Percentiles rank a stretch among this genome's conserved stretches.
Evolutionary conservation across 2,797 vertebrate species (phyloP).

Genomic region (Tauraco hartlaubi): DNA sequence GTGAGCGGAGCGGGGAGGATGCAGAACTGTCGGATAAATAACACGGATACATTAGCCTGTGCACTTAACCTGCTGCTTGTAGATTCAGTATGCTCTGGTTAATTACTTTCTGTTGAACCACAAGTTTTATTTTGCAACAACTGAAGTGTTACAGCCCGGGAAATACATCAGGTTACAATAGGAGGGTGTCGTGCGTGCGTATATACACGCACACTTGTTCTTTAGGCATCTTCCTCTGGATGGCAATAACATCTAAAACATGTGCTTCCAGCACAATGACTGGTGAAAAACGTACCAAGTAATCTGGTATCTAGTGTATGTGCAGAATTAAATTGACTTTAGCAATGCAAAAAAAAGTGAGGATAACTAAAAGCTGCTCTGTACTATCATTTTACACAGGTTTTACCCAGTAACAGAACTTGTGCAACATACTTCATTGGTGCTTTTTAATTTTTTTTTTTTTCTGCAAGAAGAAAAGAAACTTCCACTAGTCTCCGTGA

Average conservation of each 20-base stretch:
- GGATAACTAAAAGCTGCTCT: neutral
- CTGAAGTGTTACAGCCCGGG: neutral
- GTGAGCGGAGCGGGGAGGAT: neutral
- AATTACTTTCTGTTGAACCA: neutral
- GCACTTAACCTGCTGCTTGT: neutral
- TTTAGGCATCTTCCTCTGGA: slow-evolving; percentile 11
- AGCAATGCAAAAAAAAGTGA: neutral
- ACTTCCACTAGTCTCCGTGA: neutral
- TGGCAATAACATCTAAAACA: slow-evolving; percentile 30
- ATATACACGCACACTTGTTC: accelerated
- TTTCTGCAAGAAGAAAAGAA: neutral
- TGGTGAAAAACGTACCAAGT: neutral
- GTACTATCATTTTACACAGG: neutral
- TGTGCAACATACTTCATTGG: accelerated
- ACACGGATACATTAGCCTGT: neutral
- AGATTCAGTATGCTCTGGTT: neutral
- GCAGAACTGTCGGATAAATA: neutral
- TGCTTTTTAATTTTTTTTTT: neutral
- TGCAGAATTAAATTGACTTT: neutral
- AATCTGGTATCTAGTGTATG: neutral
- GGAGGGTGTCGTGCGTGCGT: neutral
- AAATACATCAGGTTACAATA: neutral
- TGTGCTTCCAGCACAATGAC: neutral
- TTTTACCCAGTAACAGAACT: neutral
- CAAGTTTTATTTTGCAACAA: neutral